Base-by-base conservation (phyloP, 1,140 invertebrate genomes). In the Kradibia gibbosae region DNA sequence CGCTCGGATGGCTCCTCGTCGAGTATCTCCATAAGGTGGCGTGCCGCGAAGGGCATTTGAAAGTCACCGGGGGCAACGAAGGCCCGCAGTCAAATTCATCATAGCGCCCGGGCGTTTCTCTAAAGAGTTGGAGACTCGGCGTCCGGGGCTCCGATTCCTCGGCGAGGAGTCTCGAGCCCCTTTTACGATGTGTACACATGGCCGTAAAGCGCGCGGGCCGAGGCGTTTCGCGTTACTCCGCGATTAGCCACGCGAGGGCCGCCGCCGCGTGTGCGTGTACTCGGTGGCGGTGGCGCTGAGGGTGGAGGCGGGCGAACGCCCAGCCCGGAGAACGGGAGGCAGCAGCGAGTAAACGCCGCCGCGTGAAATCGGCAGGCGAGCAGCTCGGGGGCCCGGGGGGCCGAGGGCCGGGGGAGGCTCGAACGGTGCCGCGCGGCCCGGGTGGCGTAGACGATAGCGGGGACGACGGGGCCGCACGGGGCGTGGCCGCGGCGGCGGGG, bases 101-200 rank as follows among this genome's bases (percentile, higher is more conserved):
- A 67, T 67, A 53, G 17, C 45, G 45, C 31, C 13, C 36, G 15
- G 22, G 60, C 20, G 20, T 39, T 67, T 67, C n/a, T 36, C 15
- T 22, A 36, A 5, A 8, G 10, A 0, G 2, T 7, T n/a, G 15
- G 1, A 67, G 20, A 36, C 7, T 20, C 62, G 34, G 17, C 34
- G 34, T 0, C 17, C 34, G 25, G 34, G 1, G 15, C 11, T 36
- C 20, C 36, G 39, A 39, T 39, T 36, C 62, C 20, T 13, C 17
- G 17, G 10, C n/a, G n/a, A n/a, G n/a, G 17, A 36, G 28, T 8
- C 20, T 31, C 62, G 4, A 11, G 62, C 36, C 13, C n/a, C 34
- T 67, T 67, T 67, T 67, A 67, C 36, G 62, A 67, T 39, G 34
- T 36, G 39, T 36, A 67, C 62, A 67, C 62, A n/a, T 67, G 7